Base-by-base conservation (phyloP, 2,888 invertebrate species). In the Acholoe squamosa region DNA sequence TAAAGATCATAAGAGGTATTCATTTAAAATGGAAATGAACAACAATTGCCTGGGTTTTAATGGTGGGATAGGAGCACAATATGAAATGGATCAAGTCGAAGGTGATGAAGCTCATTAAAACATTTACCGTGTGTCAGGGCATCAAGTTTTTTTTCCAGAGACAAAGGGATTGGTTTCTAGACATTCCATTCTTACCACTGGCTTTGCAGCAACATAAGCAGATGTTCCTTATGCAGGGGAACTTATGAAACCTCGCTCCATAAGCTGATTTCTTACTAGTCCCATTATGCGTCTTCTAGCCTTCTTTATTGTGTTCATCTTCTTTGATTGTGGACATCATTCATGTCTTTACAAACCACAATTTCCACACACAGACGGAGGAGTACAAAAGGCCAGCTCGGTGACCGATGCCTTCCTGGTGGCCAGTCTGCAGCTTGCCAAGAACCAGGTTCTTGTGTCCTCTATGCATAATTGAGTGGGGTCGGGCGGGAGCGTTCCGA, bases 1-100 rank as follows among this genome's bases (percentile, higher is more conserved):
- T 61, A 61, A 61, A 61, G 61, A n/a, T n/a, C 19, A 61, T 61
- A 61, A 61, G n/a, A 61, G 61, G 61, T n/a, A 61, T n/a, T 61
- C 61, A 61, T 61, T 61, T 61, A n/a, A n/a, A n/a, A 3, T 12
- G 61, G 61, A 61, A 61, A 61, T 3, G 1, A 61, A 61, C 19
- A 3, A 61, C 61, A 43, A 43, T 43, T 43, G 19, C 61, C 61
- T n/a, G 19, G 3, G 61, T 61, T 61, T 43, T 61, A n/a, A 61
- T 61, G 61, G 19, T 61, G 61, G 19, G 61, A 19, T 61, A n/a
- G 19, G 61, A 61, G 14, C 14, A 19, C n/a, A n/a, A 43, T 61
- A n/a, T 61, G 3, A 61, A 61, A 61, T 61, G 3, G 19, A n/a
- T 61, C 61, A 61, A n/a, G 61, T n/a, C 3, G 19, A 3, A 61